Conservation (phyloP, 2,113 vertebrate genomes). For the Ammodytes dubius region DNA sequence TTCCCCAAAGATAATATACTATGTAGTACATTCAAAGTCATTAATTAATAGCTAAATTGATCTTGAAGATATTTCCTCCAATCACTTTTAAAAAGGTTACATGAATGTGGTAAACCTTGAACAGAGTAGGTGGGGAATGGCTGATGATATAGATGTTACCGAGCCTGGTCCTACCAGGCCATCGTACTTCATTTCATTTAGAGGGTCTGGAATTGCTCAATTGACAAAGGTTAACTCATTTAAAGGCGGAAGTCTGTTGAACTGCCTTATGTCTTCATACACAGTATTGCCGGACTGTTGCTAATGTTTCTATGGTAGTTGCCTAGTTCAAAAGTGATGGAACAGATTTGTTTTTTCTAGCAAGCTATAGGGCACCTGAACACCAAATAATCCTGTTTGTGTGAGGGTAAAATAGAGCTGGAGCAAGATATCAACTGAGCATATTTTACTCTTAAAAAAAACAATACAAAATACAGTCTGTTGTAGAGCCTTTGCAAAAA, state of each 20-base stretch:
- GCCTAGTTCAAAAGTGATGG: background rate
- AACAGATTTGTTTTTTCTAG: conserved; percentile 9
- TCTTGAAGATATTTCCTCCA: conserved; percentile 26
- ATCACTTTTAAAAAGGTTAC: conserved; percentile 35
- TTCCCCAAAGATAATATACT: conserved; percentile 66
- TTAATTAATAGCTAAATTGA: conserved; percentile 46
- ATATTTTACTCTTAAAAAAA: conserved; percentile 3
- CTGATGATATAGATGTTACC: too few relatives aligned
- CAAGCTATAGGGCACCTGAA: background rate
- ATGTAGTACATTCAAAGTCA: conserved; percentile 49
- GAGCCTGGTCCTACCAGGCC: too few relatives aligned
- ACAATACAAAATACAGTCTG: background rate
- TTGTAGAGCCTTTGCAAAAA: conserved; percentile 30
- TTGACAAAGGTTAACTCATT: too few relatives aligned
- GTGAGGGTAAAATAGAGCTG: background rate
- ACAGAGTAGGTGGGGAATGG: background rate
- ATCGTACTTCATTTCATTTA: too few relatives aligned
- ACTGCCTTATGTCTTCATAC: background rate
- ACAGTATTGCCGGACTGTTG: background rate
- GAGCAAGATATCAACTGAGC: background rate
- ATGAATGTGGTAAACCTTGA: conserved; percentile 16
- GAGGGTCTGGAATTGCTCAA: too few relatives aligned
- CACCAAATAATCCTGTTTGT: background rate
- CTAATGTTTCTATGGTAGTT: background rate
- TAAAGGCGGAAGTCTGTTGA: background rate